These are phyloP conservation scores for Phaethornis superciliosus DNA, from an alignment of 2,113 vertebrate genomes.

Conservation along the genomic window DNA sequence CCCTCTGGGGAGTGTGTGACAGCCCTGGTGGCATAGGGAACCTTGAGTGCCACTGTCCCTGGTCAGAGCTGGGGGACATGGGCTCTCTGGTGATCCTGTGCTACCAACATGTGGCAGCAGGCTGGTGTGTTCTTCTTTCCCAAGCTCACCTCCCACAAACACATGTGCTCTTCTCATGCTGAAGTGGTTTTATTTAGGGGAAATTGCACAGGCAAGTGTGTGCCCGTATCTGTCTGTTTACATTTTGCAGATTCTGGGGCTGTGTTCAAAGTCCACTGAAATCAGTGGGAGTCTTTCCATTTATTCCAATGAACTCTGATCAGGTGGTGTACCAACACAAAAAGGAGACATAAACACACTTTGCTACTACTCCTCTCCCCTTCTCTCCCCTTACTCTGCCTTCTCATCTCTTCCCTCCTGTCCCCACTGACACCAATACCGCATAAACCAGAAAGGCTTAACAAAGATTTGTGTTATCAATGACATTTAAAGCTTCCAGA, in stretches of 20 bases:
- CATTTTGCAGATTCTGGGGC: neutral
- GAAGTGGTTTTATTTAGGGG: neutral
- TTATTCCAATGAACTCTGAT: neutral
- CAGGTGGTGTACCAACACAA: neutral
- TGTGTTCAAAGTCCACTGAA: constrained; percentile 26
- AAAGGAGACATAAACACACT: neutral
- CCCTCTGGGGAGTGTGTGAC: neutral
- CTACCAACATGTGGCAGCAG: neutral
- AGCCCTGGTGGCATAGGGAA: neutral
- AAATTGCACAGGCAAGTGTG: neutral
- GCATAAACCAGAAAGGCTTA: neutral
- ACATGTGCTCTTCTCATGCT: neutral
- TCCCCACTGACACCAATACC: neutral
- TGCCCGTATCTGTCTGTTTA: constrained; percentile 1
- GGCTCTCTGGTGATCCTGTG: neutral
- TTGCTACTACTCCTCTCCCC: neutral
- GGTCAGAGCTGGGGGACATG: neutral
- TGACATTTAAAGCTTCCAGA: constrained; percentile 27
- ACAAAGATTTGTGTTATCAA: constrained; percentile 5
- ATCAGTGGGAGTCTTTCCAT: neutral
- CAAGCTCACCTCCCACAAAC: neutral
- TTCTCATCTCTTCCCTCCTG: neutral
- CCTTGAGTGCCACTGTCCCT: neutral
- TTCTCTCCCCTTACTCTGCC: neutral
- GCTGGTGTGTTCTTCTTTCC: neutral